Conservation (phyloP, 1,140 invertebrate species). For the Mactra quadrangularis region DNA sequence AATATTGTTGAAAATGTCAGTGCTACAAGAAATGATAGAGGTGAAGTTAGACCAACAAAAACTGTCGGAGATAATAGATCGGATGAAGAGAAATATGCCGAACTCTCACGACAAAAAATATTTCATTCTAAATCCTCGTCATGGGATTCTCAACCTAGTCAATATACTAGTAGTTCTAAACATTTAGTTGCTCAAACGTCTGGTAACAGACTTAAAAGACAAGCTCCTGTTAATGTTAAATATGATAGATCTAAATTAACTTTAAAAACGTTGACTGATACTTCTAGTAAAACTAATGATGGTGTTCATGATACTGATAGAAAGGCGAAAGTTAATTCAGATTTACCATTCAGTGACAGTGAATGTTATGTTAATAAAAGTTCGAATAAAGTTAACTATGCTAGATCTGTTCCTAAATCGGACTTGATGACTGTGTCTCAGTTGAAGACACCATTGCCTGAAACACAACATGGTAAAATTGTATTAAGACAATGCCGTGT, state of each 20-base stretch:
- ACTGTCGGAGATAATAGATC: slow-evolving; percentile 45
- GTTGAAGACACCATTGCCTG: neutral
- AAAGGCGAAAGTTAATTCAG: neutral
- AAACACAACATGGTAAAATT: slow-evolving; percentile 46
- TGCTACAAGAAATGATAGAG: neutral
- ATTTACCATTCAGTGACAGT: slow-evolving; percentile 33
- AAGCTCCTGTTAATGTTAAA: neutral
- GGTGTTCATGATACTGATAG: neutral
- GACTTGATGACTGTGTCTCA: neutral
- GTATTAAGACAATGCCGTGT: slow-evolving; percentile 72
- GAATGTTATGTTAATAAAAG: slow-evolving; percentile 26
- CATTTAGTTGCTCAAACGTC: too few relatives aligned
- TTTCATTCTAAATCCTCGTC: slow-evolving; percentile 48
- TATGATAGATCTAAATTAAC: slow-evolving; percentile 36
- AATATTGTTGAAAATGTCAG: neutral
- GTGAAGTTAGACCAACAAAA: slow-evolving; percentile 12
- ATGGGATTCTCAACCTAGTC: slow-evolving; percentile 10
- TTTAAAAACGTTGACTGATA: slow-evolving; percentile 14
- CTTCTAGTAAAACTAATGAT: slow-evolving; percentile 25
- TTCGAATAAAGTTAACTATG: slow-evolving; percentile 35
- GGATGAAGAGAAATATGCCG: slow-evolving; percentile 60
- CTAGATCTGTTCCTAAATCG: slow-evolving; percentile 28
- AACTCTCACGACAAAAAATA: slow-evolving; percentile 48
- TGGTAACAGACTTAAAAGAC: too few relatives aligned
- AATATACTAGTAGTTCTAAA: too few relatives aligned